These are phyloP conservation scores for Triops longicaudatus DNA, from an alignment of 1,140 invertebrate genomes.

Conservation along the genomic window DNA sequence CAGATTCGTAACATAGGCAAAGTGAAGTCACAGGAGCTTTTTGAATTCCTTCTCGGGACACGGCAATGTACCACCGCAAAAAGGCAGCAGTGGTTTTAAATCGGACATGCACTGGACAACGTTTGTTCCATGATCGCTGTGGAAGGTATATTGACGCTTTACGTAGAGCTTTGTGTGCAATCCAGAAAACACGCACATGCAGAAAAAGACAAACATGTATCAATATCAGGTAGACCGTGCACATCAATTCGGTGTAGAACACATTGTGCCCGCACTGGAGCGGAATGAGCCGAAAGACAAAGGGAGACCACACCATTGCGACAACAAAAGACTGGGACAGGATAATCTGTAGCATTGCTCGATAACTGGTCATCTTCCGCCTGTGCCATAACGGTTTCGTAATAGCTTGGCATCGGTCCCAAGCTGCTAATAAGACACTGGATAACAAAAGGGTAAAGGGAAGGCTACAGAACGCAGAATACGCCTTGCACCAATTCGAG, in stretches of 20 bases:
- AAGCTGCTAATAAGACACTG: background rate
- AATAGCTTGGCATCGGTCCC: background rate
- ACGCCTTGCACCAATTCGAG: background rate
- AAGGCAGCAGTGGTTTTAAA: background rate
- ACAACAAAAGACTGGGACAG: background rate
- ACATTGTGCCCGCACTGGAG: background rate
- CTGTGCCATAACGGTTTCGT: background rate
- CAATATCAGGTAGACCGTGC: background rate
- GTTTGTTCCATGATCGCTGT: background rate
- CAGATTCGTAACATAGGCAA: background rate
- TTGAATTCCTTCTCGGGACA: background rate
- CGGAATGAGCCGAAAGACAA: background rate
- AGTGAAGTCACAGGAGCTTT: background rate
- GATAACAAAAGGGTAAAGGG: background rate
- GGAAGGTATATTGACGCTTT: background rate
- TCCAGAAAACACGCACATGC: background rate
- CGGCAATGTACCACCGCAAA: background rate
- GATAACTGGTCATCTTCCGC: background rate
- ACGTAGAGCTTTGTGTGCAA: background rate
- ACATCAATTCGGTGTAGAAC: background rate
- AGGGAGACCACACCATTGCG: background rate
- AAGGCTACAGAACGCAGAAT: background rate
- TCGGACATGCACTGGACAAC: background rate
- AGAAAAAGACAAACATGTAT: background rate
- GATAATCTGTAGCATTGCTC: background rate